phyloP scores from a whole-genome alignment of 2,888 invertebrate species.

The Lamellibrachia columna region DNA sequence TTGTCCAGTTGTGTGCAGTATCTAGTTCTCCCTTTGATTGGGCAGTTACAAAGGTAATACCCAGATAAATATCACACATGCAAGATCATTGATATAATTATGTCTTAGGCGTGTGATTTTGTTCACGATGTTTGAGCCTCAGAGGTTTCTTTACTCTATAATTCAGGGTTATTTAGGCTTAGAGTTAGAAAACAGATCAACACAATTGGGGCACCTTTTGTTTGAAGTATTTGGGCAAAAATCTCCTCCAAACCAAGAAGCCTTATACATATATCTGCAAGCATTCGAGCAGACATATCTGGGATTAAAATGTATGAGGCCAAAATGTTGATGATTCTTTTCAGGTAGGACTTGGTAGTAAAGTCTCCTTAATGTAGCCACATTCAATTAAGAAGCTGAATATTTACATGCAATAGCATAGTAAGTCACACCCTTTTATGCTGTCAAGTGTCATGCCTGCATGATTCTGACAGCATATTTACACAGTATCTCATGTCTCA shows the following conservation, averaged over 20 bases:
- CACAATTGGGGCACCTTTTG: no score
- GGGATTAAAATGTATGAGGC: no score
- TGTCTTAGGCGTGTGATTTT: not conserved
- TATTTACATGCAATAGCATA: not conserved
- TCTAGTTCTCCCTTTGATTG: not conserved
- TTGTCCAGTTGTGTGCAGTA: not conserved
- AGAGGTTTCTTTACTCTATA: not conserved
- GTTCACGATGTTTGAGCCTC: not conserved
- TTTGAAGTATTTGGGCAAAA: no score
- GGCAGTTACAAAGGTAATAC: not conserved
- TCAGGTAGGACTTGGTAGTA: not conserved
- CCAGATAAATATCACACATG: not conserved
- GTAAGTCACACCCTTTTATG: conserved; percentile 2
- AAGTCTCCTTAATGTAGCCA: not conserved
- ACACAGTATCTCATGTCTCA: not conserved
- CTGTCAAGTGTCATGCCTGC: not conserved
- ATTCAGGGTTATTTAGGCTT: no score
- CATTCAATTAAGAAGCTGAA: not conserved
- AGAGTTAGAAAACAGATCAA: no score
- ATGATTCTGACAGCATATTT: not conserved
- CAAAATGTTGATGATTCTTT: not conserved
- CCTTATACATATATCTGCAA: no score
- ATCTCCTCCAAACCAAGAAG: no score
- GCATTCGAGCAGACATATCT: no score
- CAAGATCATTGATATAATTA: not conserved